Conservation (phyloP, 2,113 vertebrate species). For the Cochlearius cochlearius region DNA sequence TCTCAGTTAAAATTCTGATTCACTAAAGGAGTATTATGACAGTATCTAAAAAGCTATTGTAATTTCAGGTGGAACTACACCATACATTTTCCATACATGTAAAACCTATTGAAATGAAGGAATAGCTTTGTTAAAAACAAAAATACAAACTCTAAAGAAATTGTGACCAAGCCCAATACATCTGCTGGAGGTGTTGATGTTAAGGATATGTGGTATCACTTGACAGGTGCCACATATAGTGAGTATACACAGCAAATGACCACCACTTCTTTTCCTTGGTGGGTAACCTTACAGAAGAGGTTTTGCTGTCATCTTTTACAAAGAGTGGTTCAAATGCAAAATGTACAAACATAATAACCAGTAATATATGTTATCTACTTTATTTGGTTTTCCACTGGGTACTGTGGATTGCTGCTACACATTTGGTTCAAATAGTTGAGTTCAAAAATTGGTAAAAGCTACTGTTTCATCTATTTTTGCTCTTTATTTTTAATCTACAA, state of each 20-base stretch:
- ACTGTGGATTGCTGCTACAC: neutral
- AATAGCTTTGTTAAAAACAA: neutral
- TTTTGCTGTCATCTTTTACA: neutral
- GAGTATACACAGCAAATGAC: neutral
- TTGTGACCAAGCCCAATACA: neutral
- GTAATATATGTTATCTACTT: neutral
- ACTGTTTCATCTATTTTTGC: neutral
- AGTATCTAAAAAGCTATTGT: neutral
- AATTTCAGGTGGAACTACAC: constrained; percentile 14
- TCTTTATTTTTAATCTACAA: constrained; percentile 40
- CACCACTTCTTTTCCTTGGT: neutral
- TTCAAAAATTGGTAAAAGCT: neutral
- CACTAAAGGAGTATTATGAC: neutral
- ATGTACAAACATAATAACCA: neutral
- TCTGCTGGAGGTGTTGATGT: neutral
- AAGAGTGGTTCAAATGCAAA: neutral
- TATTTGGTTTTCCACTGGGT: neutral
- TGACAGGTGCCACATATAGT: neutral
- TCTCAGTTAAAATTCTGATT: constrained; percentile 43
- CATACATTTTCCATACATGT: neutral
- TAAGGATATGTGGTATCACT: neutral
- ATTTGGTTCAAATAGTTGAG: constrained; percentile 5
- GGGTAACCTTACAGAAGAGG: neutral
- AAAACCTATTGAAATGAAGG: neutral
- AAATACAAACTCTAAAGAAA: neutral